Evolutionary conservation across 2,797 vertebrate species (phyloP).

Genomic region (Clarias laeviceps): DNA sequence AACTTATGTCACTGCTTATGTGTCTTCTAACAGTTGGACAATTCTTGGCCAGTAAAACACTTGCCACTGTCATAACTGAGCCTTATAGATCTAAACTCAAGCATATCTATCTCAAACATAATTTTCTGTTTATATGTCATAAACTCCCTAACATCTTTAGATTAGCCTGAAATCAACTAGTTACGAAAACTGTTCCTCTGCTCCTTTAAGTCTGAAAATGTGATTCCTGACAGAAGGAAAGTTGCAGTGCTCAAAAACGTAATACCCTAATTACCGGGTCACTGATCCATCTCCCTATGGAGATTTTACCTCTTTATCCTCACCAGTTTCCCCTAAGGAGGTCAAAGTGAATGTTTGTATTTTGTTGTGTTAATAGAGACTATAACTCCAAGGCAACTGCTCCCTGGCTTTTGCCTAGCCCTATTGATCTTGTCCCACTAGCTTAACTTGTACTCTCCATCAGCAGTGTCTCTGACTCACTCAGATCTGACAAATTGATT

Average conservation of each 20-base stretch:
- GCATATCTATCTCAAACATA: not conserved
- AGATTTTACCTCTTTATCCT: not conserved
- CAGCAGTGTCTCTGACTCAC: slow-evolving; percentile 3
- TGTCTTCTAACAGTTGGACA: not conserved
- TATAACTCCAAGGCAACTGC: not conserved
- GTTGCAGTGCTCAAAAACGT: not conserved
- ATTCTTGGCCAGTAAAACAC: not conserved
- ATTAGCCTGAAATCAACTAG: not conserved
- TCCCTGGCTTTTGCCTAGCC: not conserved
- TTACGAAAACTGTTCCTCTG: not conserved
- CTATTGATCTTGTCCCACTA: slow-evolving; percentile 15
- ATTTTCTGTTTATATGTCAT: slow-evolving; percentile 2
- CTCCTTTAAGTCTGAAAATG: not conserved
- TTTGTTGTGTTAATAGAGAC: not conserved
- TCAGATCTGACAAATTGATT: slow-evolving; percentile 28
- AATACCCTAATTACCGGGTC: not conserved
- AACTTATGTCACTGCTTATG: not conserved
- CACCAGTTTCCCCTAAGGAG: not conserved
- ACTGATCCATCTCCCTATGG: not conserved
- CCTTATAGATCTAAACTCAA: not conserved
- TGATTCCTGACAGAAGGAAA: not conserved
- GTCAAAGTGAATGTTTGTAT: slow-evolving; percentile 12
- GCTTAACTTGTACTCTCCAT: not conserved
- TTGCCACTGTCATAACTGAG: not conserved
- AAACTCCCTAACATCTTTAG: not conserved